Conservation (phyloP, 2,113 vertebrate genomes). For the Hucho hucho region DNA sequence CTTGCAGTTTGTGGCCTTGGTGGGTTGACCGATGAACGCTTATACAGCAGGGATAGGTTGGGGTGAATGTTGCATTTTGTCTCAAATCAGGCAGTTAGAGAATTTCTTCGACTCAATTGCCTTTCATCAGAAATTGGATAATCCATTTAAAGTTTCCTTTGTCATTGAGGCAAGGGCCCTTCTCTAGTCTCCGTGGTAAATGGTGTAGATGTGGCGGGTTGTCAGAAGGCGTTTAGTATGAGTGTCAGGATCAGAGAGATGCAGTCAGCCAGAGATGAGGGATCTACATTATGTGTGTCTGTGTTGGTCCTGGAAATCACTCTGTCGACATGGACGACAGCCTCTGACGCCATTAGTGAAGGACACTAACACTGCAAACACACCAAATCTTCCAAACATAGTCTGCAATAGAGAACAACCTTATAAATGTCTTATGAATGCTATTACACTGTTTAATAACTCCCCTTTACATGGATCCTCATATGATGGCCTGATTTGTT, state of each 20-base stretch:
- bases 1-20: not conserved
- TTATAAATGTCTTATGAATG: too few relatives aligned
- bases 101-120: constrained; percentile 9
- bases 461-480: too few relatives aligned
- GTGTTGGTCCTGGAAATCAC: not conserved
- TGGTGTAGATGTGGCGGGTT: not conserved
- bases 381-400: too few relatives aligned
- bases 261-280: not conserved
- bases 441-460: too few relatives aligned
- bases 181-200: not conserved
- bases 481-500: too few relatives aligned
- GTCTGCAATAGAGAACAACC: too few relatives aligned
- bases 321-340: not conserved
- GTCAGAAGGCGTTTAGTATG: not conserved
- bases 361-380: too few relatives aligned
- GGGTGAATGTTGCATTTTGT: constrained; percentile 20
- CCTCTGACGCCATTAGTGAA: too few relatives aligned
- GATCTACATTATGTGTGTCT: not conserved
- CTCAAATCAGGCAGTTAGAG: not conserved
- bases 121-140: constrained; percentile 9
- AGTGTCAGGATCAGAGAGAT: not conserved
- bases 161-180: not conserved
- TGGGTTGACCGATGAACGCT: not conserved
- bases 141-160: constrained; percentile 12
- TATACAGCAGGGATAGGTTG: constrained; percentile 3